A percentile compares a stretch with the other conserved stretches of the same genome.
Evolutionary conservation across 2,888 invertebrate genomes (phyloP).

Genomic region (Boloria selene): DNA sequence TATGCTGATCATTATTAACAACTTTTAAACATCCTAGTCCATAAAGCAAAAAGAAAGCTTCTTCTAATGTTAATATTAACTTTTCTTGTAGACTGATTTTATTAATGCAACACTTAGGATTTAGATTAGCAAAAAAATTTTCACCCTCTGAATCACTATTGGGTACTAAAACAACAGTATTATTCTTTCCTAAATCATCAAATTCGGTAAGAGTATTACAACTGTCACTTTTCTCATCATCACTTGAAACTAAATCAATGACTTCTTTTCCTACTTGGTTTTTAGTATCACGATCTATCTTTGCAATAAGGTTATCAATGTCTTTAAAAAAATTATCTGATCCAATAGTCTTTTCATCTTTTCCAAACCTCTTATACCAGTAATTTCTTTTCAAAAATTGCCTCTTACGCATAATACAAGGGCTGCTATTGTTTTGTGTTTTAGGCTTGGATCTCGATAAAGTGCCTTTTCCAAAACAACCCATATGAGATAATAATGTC

Average conservation of each 20-base stretch:
- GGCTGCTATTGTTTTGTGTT: constrained; percentile 61
- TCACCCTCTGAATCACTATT: constrained; percentile 86
- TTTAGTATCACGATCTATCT: constrained; percentile 57
- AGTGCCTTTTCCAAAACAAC: constrained; percentile 90
- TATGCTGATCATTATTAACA: constrained; percentile 71
- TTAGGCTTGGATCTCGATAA: constrained; percentile 82
- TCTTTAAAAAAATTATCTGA: constrained; percentile 59
- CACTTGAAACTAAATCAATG: constrained; percentile 75
- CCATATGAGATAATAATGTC: constrained; percentile 85
- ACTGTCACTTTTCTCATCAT: constrained; percentile 55
- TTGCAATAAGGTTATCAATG: constrained; percentile 56
- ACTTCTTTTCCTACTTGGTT: constrained; percentile 59
- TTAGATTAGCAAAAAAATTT: constrained; percentile 83
- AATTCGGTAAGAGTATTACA: constrained; percentile 32
- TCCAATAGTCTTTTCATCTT: constrained; percentile 47
- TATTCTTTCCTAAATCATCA: constrained; percentile 48
- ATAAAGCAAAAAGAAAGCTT: constrained; percentile 88
- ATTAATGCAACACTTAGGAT: constrained; percentile 83
- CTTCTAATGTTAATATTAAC: constrained; percentile 87
- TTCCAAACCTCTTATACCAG: constrained; percentile 75
- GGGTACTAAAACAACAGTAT: constrained; percentile 83
- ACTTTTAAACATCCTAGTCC: constrained; percentile 86
- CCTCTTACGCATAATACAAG: constrained; percentile 81
- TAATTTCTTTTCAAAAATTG: constrained; percentile 83
- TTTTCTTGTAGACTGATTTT: constrained; percentile 83